These are phyloP conservation scores for Probosciger aterrimus DNA, from an alignment of 2,113 vertebrate species.

Conservation along the genomic window DNA sequence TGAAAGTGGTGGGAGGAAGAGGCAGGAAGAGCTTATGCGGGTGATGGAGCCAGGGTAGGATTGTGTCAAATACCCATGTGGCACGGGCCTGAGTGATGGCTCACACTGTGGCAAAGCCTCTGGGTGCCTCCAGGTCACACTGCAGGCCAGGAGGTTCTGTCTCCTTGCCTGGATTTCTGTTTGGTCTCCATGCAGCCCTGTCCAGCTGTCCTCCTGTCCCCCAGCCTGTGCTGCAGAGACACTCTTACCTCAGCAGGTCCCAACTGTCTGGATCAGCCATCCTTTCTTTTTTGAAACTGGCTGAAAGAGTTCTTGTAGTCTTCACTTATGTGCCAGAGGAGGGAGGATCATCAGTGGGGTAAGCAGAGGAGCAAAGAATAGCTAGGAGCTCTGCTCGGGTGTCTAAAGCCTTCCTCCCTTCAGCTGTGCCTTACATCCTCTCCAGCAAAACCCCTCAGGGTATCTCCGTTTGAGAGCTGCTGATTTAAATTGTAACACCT, in stretches of 20 bases:
- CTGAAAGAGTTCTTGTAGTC: not conserved
- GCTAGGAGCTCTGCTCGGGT: not conserved
- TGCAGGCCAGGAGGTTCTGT: not conserved
- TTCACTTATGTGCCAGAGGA: fast-evolving
- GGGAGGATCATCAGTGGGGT: not conserved
- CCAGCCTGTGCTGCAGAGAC: not conserved
- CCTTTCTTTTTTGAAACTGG: not conserved
- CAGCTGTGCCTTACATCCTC: not conserved
- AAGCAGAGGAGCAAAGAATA: not conserved
- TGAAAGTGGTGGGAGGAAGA: not conserved
- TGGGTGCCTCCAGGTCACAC: not conserved
- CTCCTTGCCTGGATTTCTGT: not conserved
- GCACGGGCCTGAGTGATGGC: fast-evolving
- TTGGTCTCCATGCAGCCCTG: not conserved
- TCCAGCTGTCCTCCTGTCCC: not conserved
- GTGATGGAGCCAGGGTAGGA: not conserved
- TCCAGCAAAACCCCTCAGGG: not conserved
- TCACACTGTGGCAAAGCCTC: not conserved
- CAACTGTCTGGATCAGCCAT: not conserved
- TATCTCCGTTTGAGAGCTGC: not conserved
- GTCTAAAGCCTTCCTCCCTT: not conserved
- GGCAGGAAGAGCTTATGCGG: not conserved
- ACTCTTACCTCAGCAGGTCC: not conserved
- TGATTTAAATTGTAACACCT: fast-evolving
- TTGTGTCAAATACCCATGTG: fast-evolving